phyloP scores from a whole-genome alignment of 2,888 invertebrate genomes.

The Cheilosia grossa region DNA sequence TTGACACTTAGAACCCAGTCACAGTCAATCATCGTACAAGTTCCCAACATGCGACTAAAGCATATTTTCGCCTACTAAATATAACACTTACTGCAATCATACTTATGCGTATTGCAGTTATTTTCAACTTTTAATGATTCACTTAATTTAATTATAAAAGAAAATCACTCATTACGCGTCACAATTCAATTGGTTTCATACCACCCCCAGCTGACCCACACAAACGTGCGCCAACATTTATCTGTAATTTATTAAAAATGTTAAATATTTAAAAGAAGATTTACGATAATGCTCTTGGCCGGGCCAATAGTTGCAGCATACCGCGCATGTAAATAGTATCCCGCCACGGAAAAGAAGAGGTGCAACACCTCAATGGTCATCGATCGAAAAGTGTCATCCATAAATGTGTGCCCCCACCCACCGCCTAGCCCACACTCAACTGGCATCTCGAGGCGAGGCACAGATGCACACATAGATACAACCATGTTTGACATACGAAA shows the following conservation, averaged over 20 bases:
- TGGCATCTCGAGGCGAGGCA: neutral
- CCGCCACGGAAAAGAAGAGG: neutral
- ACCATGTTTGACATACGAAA: conserved; percentile 19
- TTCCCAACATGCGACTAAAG: too few species aligned
- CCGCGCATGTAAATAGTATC: too few species aligned
- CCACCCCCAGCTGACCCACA: conserved; percentile 37
- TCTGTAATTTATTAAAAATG: conserved; percentile 60
- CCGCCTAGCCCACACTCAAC: neutral
- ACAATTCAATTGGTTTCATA: conserved; percentile 58
- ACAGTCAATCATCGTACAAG: too few species aligned
- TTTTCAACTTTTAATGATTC: conserved; percentile 51
- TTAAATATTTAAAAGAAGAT: conserved; percentile 51
- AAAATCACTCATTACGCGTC: conserved; percentile 38
- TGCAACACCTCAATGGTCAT: conserved; percentile 57
- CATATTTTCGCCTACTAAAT: neutral
- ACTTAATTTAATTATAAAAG: conserved; percentile 56
- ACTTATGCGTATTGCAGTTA: neutral
- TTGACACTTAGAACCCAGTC: too few species aligned
- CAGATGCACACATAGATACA: neutral
- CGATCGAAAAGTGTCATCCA: conserved; percentile 49
- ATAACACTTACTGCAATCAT: neutral
- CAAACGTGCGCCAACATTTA: conserved; percentile 28
- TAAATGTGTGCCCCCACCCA: too few species aligned
- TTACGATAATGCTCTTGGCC: conserved; percentile 54
- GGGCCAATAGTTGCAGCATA: conserved; percentile 25